These are phyloP conservation scores for Plagodis dolabraria DNA, from an alignment of 2,888 invertebrate genomes.

Conservation along the genomic window DNA sequence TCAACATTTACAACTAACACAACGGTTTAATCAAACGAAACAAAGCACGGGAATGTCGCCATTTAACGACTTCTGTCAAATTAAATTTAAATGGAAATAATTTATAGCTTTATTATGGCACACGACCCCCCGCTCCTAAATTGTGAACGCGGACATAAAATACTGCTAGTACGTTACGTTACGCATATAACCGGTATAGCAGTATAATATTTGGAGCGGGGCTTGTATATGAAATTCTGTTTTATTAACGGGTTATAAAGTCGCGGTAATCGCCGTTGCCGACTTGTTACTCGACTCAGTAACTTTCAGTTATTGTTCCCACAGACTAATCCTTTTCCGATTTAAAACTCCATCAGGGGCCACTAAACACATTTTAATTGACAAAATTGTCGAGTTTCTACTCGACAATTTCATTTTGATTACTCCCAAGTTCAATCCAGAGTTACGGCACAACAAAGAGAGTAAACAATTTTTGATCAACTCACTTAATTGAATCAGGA, in stretches of 20 bases:
- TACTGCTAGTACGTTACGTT: conserved; percentile 68
- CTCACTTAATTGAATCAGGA: conserved; percentile 19
- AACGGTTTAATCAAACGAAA: conserved; percentile 75
- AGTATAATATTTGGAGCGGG: conserved; percentile 62
- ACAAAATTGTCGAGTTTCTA: conserved; percentile 42
- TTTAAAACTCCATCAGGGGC: conserved; percentile 54
- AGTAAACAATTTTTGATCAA: conserved; percentile 24
- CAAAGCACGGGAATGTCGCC: conserved; percentile 62
- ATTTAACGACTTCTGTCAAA: conserved; percentile 78
- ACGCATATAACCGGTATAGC: conserved; percentile 42
- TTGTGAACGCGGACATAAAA: conserved; percentile 76
- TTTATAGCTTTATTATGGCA: conserved; percentile 81
- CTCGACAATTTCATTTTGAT: conserved; percentile 38
- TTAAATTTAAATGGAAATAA: conserved; percentile 83
- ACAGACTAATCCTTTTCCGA: conserved; percentile 74
- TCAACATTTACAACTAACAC: conserved; percentile 57
- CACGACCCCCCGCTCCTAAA: conserved; percentile 72
- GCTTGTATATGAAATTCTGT: conserved; percentile 79
- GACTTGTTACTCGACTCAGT: conserved; percentile 74
- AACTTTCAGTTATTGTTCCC: conserved; percentile 64
- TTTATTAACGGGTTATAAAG: conserved; percentile 83
- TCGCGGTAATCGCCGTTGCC: conserved; percentile 74
- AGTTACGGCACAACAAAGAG: conserved; percentile 21
- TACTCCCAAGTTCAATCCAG: conserved; percentile 26
- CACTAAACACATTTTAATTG: conserved; percentile 56